Conservation (phyloP, 2,797 vertebrate species). For the Chanos chanos region DNA sequence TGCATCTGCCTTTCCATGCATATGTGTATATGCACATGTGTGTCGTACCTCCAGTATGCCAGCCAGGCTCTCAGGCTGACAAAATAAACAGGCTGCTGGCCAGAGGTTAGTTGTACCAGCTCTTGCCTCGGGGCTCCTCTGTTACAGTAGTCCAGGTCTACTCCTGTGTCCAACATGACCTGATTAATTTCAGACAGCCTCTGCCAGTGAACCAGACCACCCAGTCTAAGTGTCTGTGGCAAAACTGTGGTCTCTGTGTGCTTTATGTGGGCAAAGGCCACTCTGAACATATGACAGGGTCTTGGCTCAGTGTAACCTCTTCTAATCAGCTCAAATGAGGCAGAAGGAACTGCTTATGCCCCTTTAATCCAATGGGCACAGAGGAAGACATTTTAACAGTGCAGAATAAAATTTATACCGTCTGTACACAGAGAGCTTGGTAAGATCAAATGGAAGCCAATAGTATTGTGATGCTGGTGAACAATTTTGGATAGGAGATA, state of each 20-base stretch:
- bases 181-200: conserved; percentile 10
- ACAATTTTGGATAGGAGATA: too few relatives aligned
- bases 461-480: too few relatives aligned
- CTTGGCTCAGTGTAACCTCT: background rate
- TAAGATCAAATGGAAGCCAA: too few relatives aligned
- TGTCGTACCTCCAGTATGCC: too few relatives aligned
- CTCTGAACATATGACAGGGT: background rate
- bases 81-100: background rate
- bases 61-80: too few relatives aligned
- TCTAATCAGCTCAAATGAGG: conserved; percentile 21
- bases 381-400: too few relatives aligned
- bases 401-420: too few relatives aligned
- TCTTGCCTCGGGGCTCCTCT: conserved; percentile 18
- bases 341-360: conserved; percentile 19
- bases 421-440: too few relatives aligned
- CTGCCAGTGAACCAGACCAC: background rate
- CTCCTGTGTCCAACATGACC: background rate
- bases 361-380: background rate
- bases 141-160: conserved; percentile 3
- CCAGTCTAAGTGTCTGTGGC: background rate
- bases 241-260: background rate
- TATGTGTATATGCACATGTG: background rate
- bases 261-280: conserved; percentile 1
- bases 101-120: conserved; percentile 18
- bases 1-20: background rate